Evolutionary conservation across 2,888 invertebrate genomes (phyloP).

Genomic region (Melitaea athalia): DNA sequence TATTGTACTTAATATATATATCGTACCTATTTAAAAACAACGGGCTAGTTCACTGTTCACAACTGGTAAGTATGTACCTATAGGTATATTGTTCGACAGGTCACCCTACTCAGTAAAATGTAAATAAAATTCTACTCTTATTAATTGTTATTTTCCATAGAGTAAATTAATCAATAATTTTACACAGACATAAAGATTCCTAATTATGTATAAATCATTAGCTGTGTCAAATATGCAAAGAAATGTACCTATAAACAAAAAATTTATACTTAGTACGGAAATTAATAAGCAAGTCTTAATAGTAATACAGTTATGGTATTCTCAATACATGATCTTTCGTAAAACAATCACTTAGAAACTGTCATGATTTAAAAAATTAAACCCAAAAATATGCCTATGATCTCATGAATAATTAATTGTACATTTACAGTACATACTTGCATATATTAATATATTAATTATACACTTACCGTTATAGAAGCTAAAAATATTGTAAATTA

Average conservation of each 20-base stretch:
- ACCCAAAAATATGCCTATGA: conserved; percentile 9
- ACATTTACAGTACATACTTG: not conserved
- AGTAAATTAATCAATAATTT: conserved; percentile 27
- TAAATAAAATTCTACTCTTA: conserved; percentile 62
- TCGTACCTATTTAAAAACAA: too few relatives aligned
- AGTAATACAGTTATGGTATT: conserved; percentile 3
- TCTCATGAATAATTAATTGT: conserved; percentile 1
- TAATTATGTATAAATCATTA: conserved; percentile 9
- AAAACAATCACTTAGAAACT: conserved; percentile 4
- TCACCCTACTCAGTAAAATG: conserved; percentile 49
- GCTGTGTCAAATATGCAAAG: conserved; percentile 5
- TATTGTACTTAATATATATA: too few relatives aligned
- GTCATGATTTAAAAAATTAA: not conserved
- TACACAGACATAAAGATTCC: conserved; percentile 14
- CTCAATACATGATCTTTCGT: not conserved
- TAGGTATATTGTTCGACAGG: too few relatives aligned
- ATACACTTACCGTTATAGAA: conserved; percentile 29
- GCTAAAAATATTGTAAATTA: conserved; percentile 31
- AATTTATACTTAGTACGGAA: conserved; percentile 5
- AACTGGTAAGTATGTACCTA: too few relatives aligned
- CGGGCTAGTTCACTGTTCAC: too few relatives aligned
- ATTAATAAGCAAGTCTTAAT: conserved; percentile 1
- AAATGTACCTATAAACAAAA: conserved; percentile 8
- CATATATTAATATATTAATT: conserved; percentile 15
- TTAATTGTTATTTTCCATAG: conserved; percentile 31